These are phyloP conservation scores for Peromyscus melanophrys DNA, from an alignment of 2,797 vertebrate genomes.

Conservation along the genomic window DNA sequence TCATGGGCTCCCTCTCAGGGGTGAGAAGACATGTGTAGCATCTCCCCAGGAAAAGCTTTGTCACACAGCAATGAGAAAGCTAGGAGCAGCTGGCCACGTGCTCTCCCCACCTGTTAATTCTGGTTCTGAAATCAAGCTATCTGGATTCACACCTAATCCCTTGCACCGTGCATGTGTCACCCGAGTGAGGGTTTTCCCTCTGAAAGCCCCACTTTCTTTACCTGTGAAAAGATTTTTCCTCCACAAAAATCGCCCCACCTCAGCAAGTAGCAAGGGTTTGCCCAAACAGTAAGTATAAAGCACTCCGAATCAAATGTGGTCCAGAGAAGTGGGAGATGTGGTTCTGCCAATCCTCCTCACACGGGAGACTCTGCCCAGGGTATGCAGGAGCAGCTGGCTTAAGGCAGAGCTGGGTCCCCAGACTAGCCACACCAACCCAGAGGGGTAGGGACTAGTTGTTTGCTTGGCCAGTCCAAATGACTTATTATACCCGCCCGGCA, in stretches of 20 bases:
- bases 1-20: background rate
- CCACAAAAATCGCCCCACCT: background rate
- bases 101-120: background rate
- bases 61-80: background rate
- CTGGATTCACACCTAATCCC: background rate
- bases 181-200: background rate
- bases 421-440: slow-evolving; percentile 34
- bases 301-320: background rate
- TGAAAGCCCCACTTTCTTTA: background rate
- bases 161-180: rapidly evolving
- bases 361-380: background rate
- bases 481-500: slow-evolving; percentile 84
- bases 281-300: background rate
- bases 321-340: background rate
- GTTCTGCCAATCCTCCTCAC: background rate
- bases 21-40: background rate
- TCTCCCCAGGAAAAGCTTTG: background rate
- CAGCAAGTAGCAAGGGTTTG: background rate
- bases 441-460: slow-evolving; percentile 48
- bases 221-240: background rate
- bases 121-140: background rate
- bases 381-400: background rate
- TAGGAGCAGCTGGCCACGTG: no score
- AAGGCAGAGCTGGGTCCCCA: background rate
- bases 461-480: slow-evolving; percentile 83